phyloP scores from a whole-genome alignment of 2,888 invertebrate genomes.

The Napeogenes inachia region DNA sequence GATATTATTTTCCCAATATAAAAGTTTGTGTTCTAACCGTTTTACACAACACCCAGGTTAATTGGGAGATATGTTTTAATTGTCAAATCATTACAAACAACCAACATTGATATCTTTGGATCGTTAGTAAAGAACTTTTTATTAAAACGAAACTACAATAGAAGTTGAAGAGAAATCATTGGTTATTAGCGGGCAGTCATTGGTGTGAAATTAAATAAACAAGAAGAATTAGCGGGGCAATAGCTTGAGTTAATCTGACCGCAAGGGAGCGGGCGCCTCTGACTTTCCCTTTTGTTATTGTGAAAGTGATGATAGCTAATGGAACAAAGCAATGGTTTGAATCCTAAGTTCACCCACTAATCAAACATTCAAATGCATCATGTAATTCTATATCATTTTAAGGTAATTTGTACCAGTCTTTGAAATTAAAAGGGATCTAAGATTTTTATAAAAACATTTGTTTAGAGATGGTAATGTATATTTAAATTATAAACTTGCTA shows the following conservation, averaged over 20 bases:
- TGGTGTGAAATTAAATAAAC: slow-evolving; percentile 64
- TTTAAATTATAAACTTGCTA: too few species aligned
- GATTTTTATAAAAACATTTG: too few species aligned
- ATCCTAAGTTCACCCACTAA: slow-evolving; percentile 49
- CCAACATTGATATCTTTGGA: too few species aligned
- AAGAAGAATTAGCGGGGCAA: slow-evolving; percentile 68
- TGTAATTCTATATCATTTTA: slow-evolving; percentile 15
- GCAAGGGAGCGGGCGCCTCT: slow-evolving; percentile 71
- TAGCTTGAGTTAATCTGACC: slow-evolving; percentile 67
- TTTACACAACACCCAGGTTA: slow-evolving; percentile 25
- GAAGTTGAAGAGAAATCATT: slow-evolving; percentile 43
- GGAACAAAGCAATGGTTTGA: slow-evolving; percentile 61
- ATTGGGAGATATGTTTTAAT: not conserved
- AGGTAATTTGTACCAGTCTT: not conserved
- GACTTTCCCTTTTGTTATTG: slow-evolving; percentile 74
- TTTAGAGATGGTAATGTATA: too few species aligned
- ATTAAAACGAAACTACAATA: slow-evolving; percentile 12
- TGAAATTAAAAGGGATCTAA: too few species aligned
- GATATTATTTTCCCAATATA: slow-evolving; percentile 50
- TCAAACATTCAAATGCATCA: slow-evolving; percentile 24
- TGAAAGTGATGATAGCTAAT: slow-evolving; percentile 73
- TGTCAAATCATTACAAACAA: not conserved
- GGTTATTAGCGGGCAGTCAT: slow-evolving; percentile 46
- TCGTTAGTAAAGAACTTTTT: not conserved
- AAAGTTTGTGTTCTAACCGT: slow-evolving; percentile 27